Base-by-base conservation (phyloP, 2,888 invertebrate genomes). In the Drosophila leonis region DNA sequence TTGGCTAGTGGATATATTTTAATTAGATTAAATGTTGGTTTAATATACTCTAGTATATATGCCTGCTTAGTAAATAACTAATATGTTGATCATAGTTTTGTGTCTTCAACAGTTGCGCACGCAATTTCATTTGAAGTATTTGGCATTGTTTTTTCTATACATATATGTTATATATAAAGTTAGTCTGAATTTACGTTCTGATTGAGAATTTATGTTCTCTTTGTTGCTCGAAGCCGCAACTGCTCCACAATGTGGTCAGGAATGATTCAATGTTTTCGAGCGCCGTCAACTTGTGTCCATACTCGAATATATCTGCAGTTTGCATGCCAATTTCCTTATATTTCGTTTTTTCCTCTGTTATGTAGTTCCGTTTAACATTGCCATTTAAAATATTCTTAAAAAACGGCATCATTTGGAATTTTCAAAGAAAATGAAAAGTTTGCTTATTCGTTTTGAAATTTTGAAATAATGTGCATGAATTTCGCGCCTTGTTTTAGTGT, bases 221-320 rank as follows among this genome's bases (percentile, higher is more conserved):
- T 12, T 27, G 44, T 33, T 61, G 4, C 1, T 24, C 2, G 49
- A 15, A 5, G 8, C 15, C 51, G 35, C 74, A 78, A 33, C 54
- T 49, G 27, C 78, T 73, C 78, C 78, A 78, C 6, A 75, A 27
- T 9, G 75, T 78, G 10, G 75, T 75, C 20, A 78, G 42, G 3
- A 75, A 78, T 13, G 78, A 63, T 29, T 68, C 75, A 44, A 48
- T 63, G 29, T 75, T 78, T 2, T 78, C 78, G n/a, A 67, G 75
- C 1, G 68, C 63, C 2, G 67, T 39, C 51, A 78, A 44, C 10
- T 46, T 51, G 29, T 75, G 31, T 15, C 56, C 78, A 18, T 39
- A 51, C 13, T 78, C 62, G 15, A 78, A 73, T n/a, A 75, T 29
- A 44, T 75, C 78, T 20, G 33, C 39, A n/a, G 13, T 6, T 31